phyloP scores from a whole-genome alignment of 2,888 invertebrate genomes.

The Ommatoiulus sabulosus region DNA sequence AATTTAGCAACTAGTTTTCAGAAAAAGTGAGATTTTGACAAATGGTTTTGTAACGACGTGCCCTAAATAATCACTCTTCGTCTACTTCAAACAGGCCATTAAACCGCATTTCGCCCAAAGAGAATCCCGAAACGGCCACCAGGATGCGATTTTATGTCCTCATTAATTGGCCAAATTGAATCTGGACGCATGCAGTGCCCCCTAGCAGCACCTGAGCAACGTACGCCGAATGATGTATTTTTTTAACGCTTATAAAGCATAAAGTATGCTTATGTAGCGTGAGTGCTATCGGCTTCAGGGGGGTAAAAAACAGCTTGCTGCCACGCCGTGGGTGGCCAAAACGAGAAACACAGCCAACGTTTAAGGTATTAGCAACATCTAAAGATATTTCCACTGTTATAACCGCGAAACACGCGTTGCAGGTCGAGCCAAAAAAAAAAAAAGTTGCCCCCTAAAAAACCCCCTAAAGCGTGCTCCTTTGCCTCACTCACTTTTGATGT shows the following conservation, averaged over 20 bases:
- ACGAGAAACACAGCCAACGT: slow-evolving; percentile 50
- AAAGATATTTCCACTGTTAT: slow-evolving; percentile 48
- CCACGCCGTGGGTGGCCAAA: slow-evolving; percentile 51
- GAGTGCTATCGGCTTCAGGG: slow-evolving; percentile 21
- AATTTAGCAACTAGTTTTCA: background rate
- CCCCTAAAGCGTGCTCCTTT: slow-evolving; percentile 26
- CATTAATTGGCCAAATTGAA: background rate
- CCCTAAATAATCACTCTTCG: background rate
- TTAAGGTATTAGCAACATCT: slow-evolving; percentile 41
- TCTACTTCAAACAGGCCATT: background rate
- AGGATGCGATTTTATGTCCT: background rate
- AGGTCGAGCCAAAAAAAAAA: slow-evolving; percentile 6
- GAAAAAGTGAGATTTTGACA: slow-evolving; percentile 15
- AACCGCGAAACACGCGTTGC: slow-evolving; percentile 53
- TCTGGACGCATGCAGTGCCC: slow-evolving; percentile 31
- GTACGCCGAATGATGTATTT: background rate
- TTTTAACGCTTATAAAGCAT: background rate
- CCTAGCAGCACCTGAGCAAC: slow-evolving; percentile 4
- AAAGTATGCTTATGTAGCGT: slow-evolving; percentile 24
- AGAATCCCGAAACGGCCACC: background rate
- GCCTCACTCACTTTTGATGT: background rate
- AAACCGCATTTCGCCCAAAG: background rate
- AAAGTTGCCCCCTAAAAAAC: slow-evolving; percentile 27
- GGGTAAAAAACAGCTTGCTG: slow-evolving; percentile 47
- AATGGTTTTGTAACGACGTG: background rate